phyloP scores from a whole-genome alignment of 2,888 invertebrate species.

The Boloria selene region DNA sequence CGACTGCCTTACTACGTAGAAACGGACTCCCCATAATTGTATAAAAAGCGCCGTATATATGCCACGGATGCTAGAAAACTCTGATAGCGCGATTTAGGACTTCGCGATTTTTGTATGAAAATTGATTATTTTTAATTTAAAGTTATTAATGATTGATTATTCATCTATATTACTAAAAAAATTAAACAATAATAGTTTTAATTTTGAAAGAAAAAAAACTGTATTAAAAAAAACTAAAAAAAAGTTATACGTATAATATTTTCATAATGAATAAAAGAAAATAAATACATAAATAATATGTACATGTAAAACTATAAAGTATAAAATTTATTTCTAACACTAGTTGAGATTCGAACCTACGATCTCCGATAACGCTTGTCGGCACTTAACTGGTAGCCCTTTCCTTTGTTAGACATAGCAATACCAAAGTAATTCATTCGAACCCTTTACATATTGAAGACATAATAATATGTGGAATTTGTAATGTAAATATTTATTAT shows the following conservation, averaged over 20 bases:
- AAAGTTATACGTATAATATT: too few relatives aligned
- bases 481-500: too few relatives aligned
- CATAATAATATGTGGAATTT: too few relatives aligned
- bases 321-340: not conserved
- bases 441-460: too few relatives aligned
- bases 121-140: too few relatives aligned
- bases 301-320: not conserved
- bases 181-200: too few relatives aligned
- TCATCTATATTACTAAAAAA: too few relatives aligned
- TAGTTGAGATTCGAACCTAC: not conserved
- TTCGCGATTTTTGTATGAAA: not conserved
- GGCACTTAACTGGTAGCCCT: not conserved
- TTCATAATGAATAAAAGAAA: not conserved
- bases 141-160: too few relatives aligned
- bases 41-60: slow-evolving; percentile 8
- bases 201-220: too few relatives aligned
- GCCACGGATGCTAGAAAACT: slow-evolving; percentile 22
- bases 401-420: not conserved
- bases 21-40: slow-evolving; percentile 54
- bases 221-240: too few relatives aligned
- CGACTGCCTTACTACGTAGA: slow-evolving; percentile 62
- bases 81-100: slow-evolving; percentile 49
- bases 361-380: not conserved
- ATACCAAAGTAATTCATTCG: not conserved
- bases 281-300: not conserved